Evolutionary conservation across 2,888 invertebrate genomes (phyloP), one percentile per base, ranked within the genome.

Genomic region (Apamea sordens): DNA sequence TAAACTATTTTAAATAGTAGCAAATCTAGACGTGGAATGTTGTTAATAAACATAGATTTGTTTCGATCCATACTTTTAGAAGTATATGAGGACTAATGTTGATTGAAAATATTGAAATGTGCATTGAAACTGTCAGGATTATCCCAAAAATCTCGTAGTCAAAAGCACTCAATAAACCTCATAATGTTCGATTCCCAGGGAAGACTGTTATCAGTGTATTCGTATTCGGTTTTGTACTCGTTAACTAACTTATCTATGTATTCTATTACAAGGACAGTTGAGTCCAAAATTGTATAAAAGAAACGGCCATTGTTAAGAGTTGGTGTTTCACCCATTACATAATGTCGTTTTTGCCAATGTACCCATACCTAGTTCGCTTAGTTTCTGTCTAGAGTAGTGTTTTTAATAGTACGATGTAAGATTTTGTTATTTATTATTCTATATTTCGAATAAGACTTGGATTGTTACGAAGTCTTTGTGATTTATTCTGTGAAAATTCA

Each of bases 361-460:
- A 92, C 90, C 90, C 91, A 89, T 89, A 90, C 85, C 90, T 94
- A 94, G 94, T 92, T 94, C 91, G 94, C 95, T 95, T 96, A 95
- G 95, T 95, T 94, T 94, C 92, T 93, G 92, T 94, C 92, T 96
- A 96, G 94, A 86, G 85, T 95, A 95, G 94, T 90, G 87, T 93
- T 93, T 91, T 88, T 89, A 88, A 92, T 92, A 92, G 89, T 94
- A 92, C 77, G 86, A 91, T 94, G 89, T 96, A 96, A 96, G 95
- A 92, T 95, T 96, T 96, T 96, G 96, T 96, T 96, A 96, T 96
- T 96, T 96, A 96, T 95, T 96, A 94, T 95, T 94, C 94, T 96
- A 95, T 95, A 95, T 94, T 94, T 94, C 94, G 93, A 92, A 93
- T 94, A 94, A 95, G 95, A 95, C 94, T 95, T 94, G 93, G 93